Percentiles rank a stretch among this genome's conserved stretches.
Evolutionary conservation across 2,113 vertebrate genomes (phyloP).

Genomic region (Chionomys nivalis): DNA sequence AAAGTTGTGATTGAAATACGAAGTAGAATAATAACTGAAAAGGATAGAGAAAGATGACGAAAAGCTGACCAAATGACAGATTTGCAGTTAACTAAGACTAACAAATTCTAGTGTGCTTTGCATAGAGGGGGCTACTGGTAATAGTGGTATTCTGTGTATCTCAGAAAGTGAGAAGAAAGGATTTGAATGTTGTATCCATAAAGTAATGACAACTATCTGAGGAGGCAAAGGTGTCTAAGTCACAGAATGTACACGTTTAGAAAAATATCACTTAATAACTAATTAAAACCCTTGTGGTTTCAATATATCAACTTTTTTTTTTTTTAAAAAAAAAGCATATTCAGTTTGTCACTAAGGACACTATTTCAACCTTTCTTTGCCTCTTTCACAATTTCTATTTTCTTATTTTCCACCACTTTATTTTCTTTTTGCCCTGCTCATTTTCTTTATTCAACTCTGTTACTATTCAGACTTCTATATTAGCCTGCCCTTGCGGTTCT

Average conservation of each 20-base stretch:
- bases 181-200: neutral
- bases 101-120: neutral
- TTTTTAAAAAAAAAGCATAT: neutral
- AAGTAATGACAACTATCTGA: neutral
- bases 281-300: neutral
- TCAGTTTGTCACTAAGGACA: neutral
- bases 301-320: too few relatives aligned
- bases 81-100: neutral
- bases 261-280: neutral
- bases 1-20: neutral
- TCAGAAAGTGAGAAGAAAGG: neutral
- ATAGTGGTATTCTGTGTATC: neutral
- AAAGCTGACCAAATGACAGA: too few relatives aligned
- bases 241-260: neutral
- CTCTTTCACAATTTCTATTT: neutral
- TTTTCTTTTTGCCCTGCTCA: neutral
- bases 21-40: neutral
- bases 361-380: neutral
- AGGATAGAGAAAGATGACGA: rapidly evolving
- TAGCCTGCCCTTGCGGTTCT: too few relatives aligned
- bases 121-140: too few relatives aligned
- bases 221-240: neutral
- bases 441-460: neutral
- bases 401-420: neutral
- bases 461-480: too few relatives aligned